A percentile compares a stretch with the other conserved stretches of the same genome.
Evolutionary conservation across 1,140 invertebrate genomes (phyloP).

Genomic region (Lasaia peninsularis): DNA sequence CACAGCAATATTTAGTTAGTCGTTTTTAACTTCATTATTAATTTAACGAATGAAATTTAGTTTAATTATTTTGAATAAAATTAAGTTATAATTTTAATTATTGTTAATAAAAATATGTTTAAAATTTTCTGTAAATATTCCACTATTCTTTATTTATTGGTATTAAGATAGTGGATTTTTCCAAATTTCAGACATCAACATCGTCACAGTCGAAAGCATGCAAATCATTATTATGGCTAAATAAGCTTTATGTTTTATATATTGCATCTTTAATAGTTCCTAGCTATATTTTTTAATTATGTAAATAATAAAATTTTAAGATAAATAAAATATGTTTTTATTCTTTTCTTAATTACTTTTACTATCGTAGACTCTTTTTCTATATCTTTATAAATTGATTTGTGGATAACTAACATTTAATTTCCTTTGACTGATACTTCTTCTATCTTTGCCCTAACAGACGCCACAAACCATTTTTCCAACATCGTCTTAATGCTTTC

Average conservation of each 20-base stretch:
- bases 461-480: constrained; percentile 75
- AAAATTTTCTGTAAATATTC: constrained; percentile 7
- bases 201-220: constrained; percentile 60
- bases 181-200: constrained; percentile 58
- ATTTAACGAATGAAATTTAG: too few relatives aligned
- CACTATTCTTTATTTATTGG: constrained; percentile 25
- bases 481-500: constrained; percentile 74
- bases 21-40: too few relatives aligned
- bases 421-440: constrained; percentile 33
- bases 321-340: background rate
- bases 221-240: constrained; percentile 56
- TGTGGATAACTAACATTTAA: constrained; percentile 16
- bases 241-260: constrained; percentile 18
- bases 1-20: too few relatives aligned
- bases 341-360: background rate
- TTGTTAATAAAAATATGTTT: background rate
- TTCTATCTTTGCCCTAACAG: constrained; percentile 71
- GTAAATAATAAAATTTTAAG: constrained; percentile 8
- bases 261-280: constrained; percentile 18
- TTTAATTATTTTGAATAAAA: too few relatives aligned
- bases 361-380: constrained; percentile 14
- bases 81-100: background rate
- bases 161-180: constrained; percentile 27
- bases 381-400: constrained; percentile 15
- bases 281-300: background rate